Evolutionary conservation across 2,888 invertebrate genomes (phyloP).

Genomic region (Micoletzkya japonica): DNA sequence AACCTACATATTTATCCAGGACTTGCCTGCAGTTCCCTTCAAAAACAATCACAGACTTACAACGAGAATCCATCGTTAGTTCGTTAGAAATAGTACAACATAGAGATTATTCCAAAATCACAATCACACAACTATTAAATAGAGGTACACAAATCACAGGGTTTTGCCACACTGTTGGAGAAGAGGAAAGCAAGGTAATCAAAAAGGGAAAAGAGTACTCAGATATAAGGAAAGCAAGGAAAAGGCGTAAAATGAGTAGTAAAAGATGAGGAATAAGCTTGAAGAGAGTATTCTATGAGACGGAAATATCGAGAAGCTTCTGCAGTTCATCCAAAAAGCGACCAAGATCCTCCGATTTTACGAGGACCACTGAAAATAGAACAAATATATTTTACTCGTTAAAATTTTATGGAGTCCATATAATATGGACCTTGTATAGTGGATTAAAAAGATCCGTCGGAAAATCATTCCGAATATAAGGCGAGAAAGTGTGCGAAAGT

Average conservation of each 20-base stretch:
- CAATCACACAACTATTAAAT: neutral
- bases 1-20: no score
- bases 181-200: neutral
- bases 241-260: neutral
- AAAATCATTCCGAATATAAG: no score
- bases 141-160: neutral
- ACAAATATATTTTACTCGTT: no score
- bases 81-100: no score
- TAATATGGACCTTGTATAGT: no score
- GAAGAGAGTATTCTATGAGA: neutral
- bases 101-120: neutral
- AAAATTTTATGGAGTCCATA: neutral
- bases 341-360: constrained; percentile 41
- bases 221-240: no score
- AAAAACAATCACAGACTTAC: no score
- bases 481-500: no score
- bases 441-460: no score
- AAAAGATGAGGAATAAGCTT: neutral
- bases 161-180: neutral
- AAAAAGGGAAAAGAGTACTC: neutral
- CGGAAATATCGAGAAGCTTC: constrained; percentile 35
- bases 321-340: constrained; percentile 44
- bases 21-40: no score
- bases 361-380: constrained; percentile 36
- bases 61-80: no score